Base-by-base conservation (phyloP, 1,140 invertebrate species). In the Diplogasteroides magnus region DNA sequence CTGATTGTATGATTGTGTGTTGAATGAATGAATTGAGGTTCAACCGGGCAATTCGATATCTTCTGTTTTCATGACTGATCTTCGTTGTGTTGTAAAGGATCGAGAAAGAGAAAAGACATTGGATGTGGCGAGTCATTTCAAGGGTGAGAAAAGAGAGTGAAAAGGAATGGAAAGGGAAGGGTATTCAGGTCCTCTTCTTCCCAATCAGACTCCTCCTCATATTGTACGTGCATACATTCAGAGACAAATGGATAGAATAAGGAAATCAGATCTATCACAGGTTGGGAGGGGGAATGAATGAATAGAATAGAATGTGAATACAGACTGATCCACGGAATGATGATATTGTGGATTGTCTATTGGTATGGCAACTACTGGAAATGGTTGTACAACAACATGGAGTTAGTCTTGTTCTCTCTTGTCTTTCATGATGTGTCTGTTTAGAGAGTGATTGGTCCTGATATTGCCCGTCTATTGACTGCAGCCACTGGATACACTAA, bases 321-420 rank as follows among this genome's bases (percentile, higher is more conserved):
- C 37, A 48, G 37, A 48, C 37, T 48, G 37, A 48, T 48, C 37
- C 37, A 11, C 37, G 37, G 37, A 48, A 48, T 19, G 37, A 48
- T 60, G 65, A 67, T 11, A 65, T 72, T 14, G 61, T 72, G 0
- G 70, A 72, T 55, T 60, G 58, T 1, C 28, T 67, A 2, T 37
- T 72, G 13, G 25, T 72, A 1, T 72, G 70, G 70, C 61, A 64
- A 28, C 56, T 72, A 11, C 65, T 72, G 11, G 70, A 72, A 48
- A 67, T 59, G 26, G 58, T 67, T 27, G 70, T 72, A 26, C 61
- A 72, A 23, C 70, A 72, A 25, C 70, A 72, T 25, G 70, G 70
- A 55, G 70, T 67, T 23, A 62, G 70, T 60, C 32, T n/a, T 55
- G 6, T 1, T 26, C 23, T 66, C n/a, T 0, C 56, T 13, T 66